Evolutionary conservation across 2,113 vertebrate species (phyloP), one percentile per base, ranked within the genome.

Genomic region (Pelecanoides urinatrix): DNA sequence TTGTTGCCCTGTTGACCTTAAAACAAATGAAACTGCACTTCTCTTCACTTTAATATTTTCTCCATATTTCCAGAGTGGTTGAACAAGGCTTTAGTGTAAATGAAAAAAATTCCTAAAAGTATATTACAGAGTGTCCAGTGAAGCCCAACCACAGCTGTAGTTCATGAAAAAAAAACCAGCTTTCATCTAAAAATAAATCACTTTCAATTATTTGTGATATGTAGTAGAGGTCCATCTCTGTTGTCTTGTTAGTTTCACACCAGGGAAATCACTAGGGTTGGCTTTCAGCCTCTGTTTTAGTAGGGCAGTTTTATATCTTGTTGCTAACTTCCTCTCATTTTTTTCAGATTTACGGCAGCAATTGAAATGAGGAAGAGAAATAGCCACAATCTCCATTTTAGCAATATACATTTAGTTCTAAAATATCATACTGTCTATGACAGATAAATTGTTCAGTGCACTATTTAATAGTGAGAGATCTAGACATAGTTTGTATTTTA

Each of bases 391-490:
- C 30, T 82, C 34, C 6, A 72, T 94, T 96, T 90, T 88, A 84
- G 30, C 62, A 86, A 65, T 72, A 52, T 36, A 65, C 23, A n/a
- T 89, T 95, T 76, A 94, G 68, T 84, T 94, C 62, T 82, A 86
- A 92, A 81, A 84, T 93, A 85, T n/a, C 78, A 42, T 40, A 30
- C 19, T 83, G 20, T 78, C 84, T 82, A 82, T 91, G 91, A 79
- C 36, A 68, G 84, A 94, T 85, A 78, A 96, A 92, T 98, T 97
- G 97, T 96, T 96, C 71, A 95, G 36, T 68, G 70, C 27, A 44
- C 23, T 76, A 10, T 91, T 93, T 93, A 94, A 97, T 75, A 96
- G 70, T 52, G 40, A 91, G 87, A 94, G 73, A 44, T 89, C n/a
- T 97, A n/a, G 49, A 42, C 15, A 58, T 71, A 79, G 65, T 81